These are phyloP conservation scores for Zaprionus vittiger DNA, from an alignment of 1,140 invertebrate species.

Conservation along the genomic window DNA sequence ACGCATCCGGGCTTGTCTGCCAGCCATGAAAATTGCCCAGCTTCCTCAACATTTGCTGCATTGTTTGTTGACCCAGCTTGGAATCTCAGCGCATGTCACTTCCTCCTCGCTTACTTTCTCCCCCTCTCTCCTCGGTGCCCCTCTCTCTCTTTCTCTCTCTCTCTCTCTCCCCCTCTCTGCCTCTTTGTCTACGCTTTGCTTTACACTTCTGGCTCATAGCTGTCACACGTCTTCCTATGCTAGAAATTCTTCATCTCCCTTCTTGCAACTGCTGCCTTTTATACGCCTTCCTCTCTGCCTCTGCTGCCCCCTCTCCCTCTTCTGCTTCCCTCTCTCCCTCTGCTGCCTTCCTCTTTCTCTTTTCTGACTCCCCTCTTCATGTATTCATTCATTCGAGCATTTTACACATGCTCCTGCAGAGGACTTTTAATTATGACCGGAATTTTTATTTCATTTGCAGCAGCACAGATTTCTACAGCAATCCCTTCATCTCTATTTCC, in stretches of 20 bases:
- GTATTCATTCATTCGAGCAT: neutral
- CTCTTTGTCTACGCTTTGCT: neutral
- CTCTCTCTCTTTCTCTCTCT: neutral
- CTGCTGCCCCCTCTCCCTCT: neutral
- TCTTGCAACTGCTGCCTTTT: neutral
- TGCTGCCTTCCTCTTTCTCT: neutral
- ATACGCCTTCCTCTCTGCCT: neutral
- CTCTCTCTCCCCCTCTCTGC: neutral
- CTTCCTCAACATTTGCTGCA: slow-evolving; percentile 35
- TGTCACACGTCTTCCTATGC: slow-evolving; percentile 10
- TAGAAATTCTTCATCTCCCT: neutral
- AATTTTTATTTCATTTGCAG: slow-evolving; percentile 6
- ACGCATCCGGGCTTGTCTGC: slow-evolving; percentile 23
- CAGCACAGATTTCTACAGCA: neutral
- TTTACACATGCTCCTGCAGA: slow-evolving; percentile 2
- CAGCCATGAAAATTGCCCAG: slow-evolving; percentile 58
- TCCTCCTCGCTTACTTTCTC: neutral
- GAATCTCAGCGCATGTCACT: slow-evolving; percentile 8
- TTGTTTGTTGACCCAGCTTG: slow-evolving; percentile 25
- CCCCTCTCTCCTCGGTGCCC: neutral
- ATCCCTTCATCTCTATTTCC: too few relatives aligned
- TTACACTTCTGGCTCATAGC: slow-evolving; percentile 5
- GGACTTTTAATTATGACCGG: neutral
- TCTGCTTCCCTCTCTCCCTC: neutral
- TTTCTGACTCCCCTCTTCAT: neutral